Evolutionary conservation across 2,797 vertebrate species (phyloP), one percentile per base, ranked within the genome.

Genomic region (Chiloscyllium punctatum): DNA sequence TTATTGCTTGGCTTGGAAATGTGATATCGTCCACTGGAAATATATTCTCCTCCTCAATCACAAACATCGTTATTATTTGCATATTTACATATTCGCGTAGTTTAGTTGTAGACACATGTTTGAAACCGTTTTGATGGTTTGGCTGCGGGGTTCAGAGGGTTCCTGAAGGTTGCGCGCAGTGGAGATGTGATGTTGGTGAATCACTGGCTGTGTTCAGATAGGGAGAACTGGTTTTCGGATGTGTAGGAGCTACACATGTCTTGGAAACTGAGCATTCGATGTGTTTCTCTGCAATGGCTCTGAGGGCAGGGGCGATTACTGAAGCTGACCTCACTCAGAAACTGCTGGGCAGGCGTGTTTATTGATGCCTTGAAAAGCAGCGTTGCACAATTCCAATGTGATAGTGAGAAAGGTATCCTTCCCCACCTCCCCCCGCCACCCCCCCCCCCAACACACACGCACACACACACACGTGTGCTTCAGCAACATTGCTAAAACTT

Each of bases 11-110:
- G 95, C 96, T 94, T 96, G 66, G 96, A 96, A 95, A 96, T 96
- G 96, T 95, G 94, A 96, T 96, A 90, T 95, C 95, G 95, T 96
- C 96, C 95, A 96, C 95, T 96, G 96, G 95, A 96, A 95, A 96
- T 96, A 95, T 95, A 96, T 95, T 96, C 96, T 96, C 42, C 18
- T 53, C 33, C 94, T 74, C 71, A 72, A 57, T 53, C 94, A 57
- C 71, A 5, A 51, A n/a, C 71, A 53, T 33, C 37, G 48, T 62
- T 90, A 13, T 94, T 72, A 51, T 95, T 51, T 77, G n/a, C 48
- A 30, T 77, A 95, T 77, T 51, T 77, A 53, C 48, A 48, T 77
- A 74, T 77, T 77, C 42, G 42, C 42, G 27, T 21, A 53, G 94
- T 53, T 95, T 27, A 33, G 94, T 53, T 92, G n/a, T 53, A 16